These are phyloP conservation scores for Helostoma temminkii DNA, from an alignment of 2,797 vertebrate genomes.

Conservation along the genomic window DNA sequence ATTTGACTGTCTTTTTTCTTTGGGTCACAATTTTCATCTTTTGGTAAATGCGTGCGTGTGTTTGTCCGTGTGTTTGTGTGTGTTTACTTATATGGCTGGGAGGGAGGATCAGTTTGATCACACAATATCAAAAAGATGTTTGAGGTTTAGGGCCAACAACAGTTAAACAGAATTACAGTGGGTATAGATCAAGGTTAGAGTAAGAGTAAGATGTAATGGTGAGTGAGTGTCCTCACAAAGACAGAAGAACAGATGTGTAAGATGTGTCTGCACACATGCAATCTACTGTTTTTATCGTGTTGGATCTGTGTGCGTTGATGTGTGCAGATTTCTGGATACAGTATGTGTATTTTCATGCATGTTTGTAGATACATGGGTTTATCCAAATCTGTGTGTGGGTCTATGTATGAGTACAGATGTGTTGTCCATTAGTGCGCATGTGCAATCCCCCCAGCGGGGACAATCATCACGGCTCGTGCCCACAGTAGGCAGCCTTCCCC, in stretches of 20 bases:
- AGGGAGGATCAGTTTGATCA: no score
- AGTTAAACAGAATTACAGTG: no score
- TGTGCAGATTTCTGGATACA: constrained; percentile 16
- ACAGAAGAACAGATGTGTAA: no score
- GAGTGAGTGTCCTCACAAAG: no score
- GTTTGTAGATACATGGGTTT: constrained; percentile 38
- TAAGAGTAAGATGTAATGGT: no score
- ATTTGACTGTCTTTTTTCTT: constrained; percentile 11
- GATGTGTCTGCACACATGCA: constrained; percentile 12
- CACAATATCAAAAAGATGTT: no score
- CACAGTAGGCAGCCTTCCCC: constrained; percentile 83
- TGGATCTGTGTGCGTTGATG: constrained; percentile 6
- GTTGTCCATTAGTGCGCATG: constrained; percentile 61
- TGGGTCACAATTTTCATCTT: neutral
- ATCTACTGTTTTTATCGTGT: neutral
- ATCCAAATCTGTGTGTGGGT: constrained; percentile 26
- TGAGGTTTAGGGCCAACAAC: no score
- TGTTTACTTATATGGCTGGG: no score
- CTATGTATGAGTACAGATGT: constrained; percentile 45
- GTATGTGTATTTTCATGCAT: constrained; percentile 24
- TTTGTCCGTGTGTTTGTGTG: neutral
- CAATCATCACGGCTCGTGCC: constrained; percentile 85
- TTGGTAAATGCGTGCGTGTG: constrained; percentile 6
- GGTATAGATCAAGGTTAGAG: no score
- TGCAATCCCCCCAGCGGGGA: constrained; percentile 74